Conservation (phyloP, 2,888 invertebrate species). For the Hedychridium roseum region DNA sequence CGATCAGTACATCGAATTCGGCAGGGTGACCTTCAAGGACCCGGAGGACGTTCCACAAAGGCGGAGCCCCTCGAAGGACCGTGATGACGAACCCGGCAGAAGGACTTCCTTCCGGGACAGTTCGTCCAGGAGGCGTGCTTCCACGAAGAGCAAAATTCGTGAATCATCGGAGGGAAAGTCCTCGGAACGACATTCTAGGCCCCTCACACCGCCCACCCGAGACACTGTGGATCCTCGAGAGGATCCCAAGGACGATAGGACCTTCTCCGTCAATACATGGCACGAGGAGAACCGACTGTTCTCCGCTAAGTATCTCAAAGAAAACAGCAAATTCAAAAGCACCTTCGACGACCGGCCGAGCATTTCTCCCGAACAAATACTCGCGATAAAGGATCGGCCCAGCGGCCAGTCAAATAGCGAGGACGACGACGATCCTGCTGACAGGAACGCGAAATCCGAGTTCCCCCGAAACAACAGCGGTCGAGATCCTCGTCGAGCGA, state of each 20-base stretch:
- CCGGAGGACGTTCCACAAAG: background rate
- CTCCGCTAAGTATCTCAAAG: constrained; percentile 41
- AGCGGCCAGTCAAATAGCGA: too few species aligned
- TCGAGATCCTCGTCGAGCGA: constrained; percentile 8
- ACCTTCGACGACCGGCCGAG: background rate
- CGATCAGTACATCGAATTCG: constrained; percentile 30
- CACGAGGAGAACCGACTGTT: constrained; percentile 47
- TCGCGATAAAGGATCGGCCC: background rate
- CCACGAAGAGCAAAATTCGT: constrained; percentile 16
- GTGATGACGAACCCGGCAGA: constrained; percentile 9
- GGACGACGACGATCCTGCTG: constrained; percentile 10
- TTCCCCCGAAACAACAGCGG: too few species aligned
- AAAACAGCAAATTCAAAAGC: constrained; percentile 36
- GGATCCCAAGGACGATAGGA: constrained; percentile 17
- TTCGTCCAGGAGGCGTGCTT: constrained; percentile 17
- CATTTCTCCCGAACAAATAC: constrained; percentile 11
- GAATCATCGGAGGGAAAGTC: constrained; percentile 21
- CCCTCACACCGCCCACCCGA: constrained; percentile 49
- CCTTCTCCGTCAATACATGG: constrained; percentile 41
- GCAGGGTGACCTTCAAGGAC: constrained; percentile 17
- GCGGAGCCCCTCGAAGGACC: background rate
- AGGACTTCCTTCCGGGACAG: constrained; percentile 14
- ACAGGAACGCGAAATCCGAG: constrained; percentile 2
- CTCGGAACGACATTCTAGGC: constrained; percentile 48
- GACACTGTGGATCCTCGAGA: constrained; percentile 8